phyloP scores from a whole-genome alignment of 2,113 vertebrate genomes.

The Sinocyclocheilus rhinocerous region DNA sequence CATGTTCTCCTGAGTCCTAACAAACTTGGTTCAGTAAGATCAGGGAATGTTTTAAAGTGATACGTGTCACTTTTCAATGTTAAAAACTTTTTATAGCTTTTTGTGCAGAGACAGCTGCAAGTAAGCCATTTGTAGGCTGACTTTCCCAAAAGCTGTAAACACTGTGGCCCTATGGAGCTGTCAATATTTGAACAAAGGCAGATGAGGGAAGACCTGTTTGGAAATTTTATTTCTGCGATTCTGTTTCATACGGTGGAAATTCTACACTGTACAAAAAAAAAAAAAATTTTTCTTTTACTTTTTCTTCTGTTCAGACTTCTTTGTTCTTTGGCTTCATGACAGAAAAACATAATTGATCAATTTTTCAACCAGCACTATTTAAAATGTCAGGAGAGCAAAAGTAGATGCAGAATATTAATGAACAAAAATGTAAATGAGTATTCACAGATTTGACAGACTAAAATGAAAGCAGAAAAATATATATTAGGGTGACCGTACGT shows the following conservation, averaged over 20 bases:
- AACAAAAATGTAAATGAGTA: conserved; percentile 52
- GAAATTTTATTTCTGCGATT: background rate
- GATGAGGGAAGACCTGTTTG: background rate
- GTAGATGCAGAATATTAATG: conserved; percentile 55
- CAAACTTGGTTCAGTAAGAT: too few relatives aligned
- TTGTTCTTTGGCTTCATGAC: conserved; percentile 25
- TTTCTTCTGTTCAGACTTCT: conserved; percentile 37
- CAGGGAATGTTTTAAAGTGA: too few relatives aligned
- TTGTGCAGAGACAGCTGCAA: too few relatives aligned
- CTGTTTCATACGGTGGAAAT: background rate
- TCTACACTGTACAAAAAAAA: background rate
- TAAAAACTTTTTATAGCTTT: too few relatives aligned
- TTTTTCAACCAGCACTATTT: conserved; percentile 56
- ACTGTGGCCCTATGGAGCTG: background rate
- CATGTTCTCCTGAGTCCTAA: too few relatives aligned
- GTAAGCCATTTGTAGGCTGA: background rate
- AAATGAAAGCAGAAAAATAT: background rate
- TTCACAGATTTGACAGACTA: conserved; percentile 39
- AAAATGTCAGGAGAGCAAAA: conserved; percentile 55
- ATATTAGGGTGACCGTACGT: too few relatives aligned
- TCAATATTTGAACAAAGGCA: background rate
- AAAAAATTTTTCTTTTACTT: background rate
- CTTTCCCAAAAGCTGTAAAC: background rate
- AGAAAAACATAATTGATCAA: conserved; percentile 59
- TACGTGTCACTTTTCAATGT: too few relatives aligned